Evolutionary conservation across 2,113 vertebrate genomes (phyloP).

Genomic region (Calyptommatus sinebrachiatus): DNA sequence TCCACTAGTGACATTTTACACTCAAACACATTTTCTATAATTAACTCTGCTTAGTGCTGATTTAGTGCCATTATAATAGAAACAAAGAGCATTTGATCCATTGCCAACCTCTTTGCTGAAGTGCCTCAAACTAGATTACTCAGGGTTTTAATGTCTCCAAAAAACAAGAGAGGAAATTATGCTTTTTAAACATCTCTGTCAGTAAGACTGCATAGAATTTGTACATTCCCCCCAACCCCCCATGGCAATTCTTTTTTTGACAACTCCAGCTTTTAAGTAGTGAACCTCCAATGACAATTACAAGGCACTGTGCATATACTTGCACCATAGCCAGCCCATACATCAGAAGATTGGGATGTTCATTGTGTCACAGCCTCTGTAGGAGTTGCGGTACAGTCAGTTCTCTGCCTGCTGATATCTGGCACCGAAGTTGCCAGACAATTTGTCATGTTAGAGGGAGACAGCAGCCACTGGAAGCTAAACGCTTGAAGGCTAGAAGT

Average conservation of each 20-base stretch:
- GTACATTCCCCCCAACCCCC: neutral
- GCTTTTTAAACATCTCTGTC: constrained; percentile 23
- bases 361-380: neutral
- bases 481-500: neutral
- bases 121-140: constrained; percentile 9
- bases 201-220: neutral
- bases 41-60: constrained; percentile 16
- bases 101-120: constrained; percentile 20
- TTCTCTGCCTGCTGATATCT: neutral
- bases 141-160: constrained; percentile 2
- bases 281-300: neutral
- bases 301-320: neutral
- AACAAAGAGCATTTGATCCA: constrained; percentile 24
- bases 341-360: neutral
- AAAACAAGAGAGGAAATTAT: neutral
- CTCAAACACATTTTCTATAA: constrained; percentile 23
- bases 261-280: neutral
- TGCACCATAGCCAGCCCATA: neutral
- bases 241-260: too few species aligned
- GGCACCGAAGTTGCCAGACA: neutral
- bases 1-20: constrained; percentile 21
- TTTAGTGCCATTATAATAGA: constrained; percentile 31
- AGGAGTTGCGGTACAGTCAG: neutral
- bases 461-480: neutral
- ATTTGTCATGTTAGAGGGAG: neutral